Evolutionary conservation across 2,797 vertebrate genomes (phyloP).

Genomic region (Myoxocephalus aenaeus): DNA sequence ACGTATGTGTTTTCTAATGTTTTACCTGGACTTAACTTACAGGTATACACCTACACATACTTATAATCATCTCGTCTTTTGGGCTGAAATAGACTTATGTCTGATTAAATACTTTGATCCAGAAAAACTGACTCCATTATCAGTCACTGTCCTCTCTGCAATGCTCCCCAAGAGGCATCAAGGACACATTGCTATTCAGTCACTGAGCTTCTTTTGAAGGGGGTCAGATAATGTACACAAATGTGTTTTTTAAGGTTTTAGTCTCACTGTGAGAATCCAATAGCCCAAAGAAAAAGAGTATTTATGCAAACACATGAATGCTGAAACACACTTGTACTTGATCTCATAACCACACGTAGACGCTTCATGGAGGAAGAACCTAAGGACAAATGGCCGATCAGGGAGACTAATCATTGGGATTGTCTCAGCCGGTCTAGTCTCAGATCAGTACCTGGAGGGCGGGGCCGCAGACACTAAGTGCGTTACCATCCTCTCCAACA

Average conservation of each 20-base stretch:
- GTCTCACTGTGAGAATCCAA: not conserved
- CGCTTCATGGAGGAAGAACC: not conserved
- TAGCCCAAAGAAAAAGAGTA: too few species aligned
- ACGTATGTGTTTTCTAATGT: not conserved
- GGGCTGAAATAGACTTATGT: not conserved
- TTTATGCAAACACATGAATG: not conserved
- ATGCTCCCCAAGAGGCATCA: not conserved
- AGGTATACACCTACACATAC: not conserved
- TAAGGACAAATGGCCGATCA: not conserved
- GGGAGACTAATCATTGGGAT: not conserved
- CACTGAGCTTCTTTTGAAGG: not conserved
- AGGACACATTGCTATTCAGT: conserved; percentile 12
- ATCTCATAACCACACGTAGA: not conserved
- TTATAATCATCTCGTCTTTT: not conserved
- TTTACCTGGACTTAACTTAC: not conserved
- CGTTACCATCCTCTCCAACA: not conserved
- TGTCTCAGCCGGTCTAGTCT: not conserved
- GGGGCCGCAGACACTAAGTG: not conserved
- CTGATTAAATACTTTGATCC: conserved; percentile 3
- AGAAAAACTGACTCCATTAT: not conserved
- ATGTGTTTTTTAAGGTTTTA: not conserved
- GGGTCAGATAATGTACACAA: too few species aligned
- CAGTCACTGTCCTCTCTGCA: not conserved
- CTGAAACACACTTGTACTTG: not conserved
- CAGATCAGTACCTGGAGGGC: not conserved